These are phyloP conservation scores for Gandaritis pyraliata DNA, from an alignment of 2,888 invertebrate species.

Conservation along the genomic window DNA sequence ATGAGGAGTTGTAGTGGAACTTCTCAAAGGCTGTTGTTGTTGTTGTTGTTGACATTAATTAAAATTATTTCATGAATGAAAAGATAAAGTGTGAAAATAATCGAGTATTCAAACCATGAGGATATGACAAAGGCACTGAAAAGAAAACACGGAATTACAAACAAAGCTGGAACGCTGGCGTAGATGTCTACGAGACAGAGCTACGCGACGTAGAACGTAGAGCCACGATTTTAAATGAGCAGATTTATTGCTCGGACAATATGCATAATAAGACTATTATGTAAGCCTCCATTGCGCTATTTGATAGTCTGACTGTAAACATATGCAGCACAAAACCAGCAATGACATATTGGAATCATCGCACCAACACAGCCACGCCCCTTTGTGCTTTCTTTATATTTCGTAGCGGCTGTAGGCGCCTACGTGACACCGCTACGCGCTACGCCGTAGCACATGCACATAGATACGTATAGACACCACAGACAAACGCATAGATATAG, in stretches of 20 bases:
- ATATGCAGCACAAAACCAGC: not conserved
- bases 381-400: not conserved
- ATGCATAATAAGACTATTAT: not conserved
- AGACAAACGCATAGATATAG: constrained; percentile 12
- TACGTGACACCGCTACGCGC: constrained; percentile 40
- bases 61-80: not conserved
- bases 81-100: too few species aligned
- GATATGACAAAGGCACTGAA: constrained; percentile 11
- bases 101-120: too few species aligned
- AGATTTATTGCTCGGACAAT: too few species aligned
- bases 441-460: constrained; percentile 51
- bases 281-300: not conserved
- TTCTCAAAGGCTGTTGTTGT: too few species aligned
- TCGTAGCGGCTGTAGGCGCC: not conserved
- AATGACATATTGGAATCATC: too few species aligned
- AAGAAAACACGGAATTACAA: constrained; percentile 22
- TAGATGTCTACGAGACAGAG: constrained; percentile 61
- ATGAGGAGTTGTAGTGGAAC: too few species aligned
- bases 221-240: too few species aligned
- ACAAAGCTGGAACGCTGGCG: constrained; percentile 38
- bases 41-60: too few species aligned
- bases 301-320: not conserved
- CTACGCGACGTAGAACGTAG: too few species aligned
- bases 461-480: constrained; percentile 31
- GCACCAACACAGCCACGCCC: too few species aligned